These are phyloP conservation scores for Nesospiza acunhae DNA, from an alignment of 2,113 vertebrate genomes.

Conservation along the genomic window DNA sequence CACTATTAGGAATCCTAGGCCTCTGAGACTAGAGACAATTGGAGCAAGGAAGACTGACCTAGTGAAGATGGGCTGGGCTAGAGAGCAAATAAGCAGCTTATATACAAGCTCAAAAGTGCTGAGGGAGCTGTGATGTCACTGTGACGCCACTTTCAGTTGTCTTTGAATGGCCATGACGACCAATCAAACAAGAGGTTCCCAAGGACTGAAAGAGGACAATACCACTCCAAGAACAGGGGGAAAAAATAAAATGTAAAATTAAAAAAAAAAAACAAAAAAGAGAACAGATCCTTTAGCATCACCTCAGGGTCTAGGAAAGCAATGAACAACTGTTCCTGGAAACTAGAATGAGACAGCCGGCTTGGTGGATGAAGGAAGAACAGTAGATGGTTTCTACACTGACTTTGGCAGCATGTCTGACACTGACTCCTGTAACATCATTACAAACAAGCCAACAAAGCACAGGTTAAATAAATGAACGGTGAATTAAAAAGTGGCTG, in stretches of 20 bases:
- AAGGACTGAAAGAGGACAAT: neutral
- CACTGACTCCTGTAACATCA: neutral
- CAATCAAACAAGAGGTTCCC: neutral
- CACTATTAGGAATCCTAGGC: neutral
- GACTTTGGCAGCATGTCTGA: neutral
- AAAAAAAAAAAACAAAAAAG: neutral
- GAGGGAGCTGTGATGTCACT: neutral
- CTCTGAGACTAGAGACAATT: neutral
- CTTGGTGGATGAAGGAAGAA: neutral
- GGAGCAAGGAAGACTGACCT: neutral
- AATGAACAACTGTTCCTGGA: neutral
- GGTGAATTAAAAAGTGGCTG: neutral
- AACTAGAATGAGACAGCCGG: neutral
- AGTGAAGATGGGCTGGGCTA: neutral
- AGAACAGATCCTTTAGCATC: neutral
- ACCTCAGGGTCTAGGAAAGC: neutral
- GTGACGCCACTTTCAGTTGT: neutral
- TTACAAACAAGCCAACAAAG: neutral
- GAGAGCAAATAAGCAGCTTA: neutral
- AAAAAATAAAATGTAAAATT: neutral
- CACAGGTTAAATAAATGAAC: neutral
- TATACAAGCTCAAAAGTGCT: neutral
- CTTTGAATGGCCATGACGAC: neutral
- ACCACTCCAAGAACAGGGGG: neutral
- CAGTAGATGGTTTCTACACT: neutral